Conservation (phyloP, 2,113 vertebrate genomes). For the rabbit (Oryctolagus cuniculus) region mOryCun1.1 NC_091440.1:136159501-136160000, state of each 20-base stretch:
- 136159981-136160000: background rate
- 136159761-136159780: background rate
- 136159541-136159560: background rate
- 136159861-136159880: background rate
- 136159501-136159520: background rate
- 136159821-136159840: background rate
- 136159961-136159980: background rate
- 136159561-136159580: background rate
- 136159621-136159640: background rate
- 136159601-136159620: background rate
- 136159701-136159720: constrained; percentile 35
- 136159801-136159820: background rate
- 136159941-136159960: constrained; percentile 7
- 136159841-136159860: background rate
- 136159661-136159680: background rate
- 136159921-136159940: background rate
- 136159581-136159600: background rate
- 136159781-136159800: constrained; percentile 40
- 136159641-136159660: background rate
- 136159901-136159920: background rate
- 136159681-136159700: background rate
- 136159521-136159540: background rate
- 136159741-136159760: background rate
- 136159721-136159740: background rate
- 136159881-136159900: background rate